phyloP scores from a whole-genome alignment of 2,113 vertebrate species.

The Chlamydotis undulata region DNA sequence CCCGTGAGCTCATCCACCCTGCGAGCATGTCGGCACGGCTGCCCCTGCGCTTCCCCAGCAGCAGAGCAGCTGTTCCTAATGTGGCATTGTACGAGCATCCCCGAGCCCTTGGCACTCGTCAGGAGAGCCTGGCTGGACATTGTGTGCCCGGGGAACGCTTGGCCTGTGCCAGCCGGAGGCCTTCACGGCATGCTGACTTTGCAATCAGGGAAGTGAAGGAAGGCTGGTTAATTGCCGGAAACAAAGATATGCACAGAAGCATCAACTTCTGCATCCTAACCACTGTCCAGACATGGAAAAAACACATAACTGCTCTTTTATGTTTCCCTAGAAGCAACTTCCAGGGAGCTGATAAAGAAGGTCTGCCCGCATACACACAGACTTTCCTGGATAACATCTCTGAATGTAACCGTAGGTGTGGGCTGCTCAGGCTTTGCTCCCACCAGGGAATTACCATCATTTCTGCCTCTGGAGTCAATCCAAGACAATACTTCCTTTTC shows the following conservation, averaged over 20 bases:
- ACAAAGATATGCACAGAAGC: neutral
- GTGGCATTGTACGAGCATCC: neutral
- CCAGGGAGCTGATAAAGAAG: neutral
- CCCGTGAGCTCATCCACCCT: neutral
- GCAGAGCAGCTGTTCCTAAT: neutral
- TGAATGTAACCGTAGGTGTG: neutral
- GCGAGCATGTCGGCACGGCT: rapidly evolving
- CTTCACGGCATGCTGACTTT: neutral
- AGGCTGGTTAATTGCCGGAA: neutral
- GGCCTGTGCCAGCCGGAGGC: neutral
- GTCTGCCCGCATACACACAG: neutral
- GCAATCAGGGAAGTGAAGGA: neutral
- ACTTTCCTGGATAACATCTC: neutral
- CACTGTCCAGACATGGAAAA: neutral
- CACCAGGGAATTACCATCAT: neutral
- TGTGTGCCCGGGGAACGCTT: neutral
- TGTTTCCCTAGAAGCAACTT: neutral
- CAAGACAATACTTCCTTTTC: neutral
- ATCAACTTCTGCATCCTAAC: neutral
- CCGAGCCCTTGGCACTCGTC: neutral
- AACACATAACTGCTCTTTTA: neutral
- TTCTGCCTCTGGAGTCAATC: neutral
- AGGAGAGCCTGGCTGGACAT: neutral
- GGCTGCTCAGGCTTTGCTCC: neutral
- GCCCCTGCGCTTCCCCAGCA: neutral